Evolutionary conservation across 2,888 invertebrate species (phyloP), one percentile per base, ranked within the genome.

Genomic region (Acleris sparsana): DNA sequence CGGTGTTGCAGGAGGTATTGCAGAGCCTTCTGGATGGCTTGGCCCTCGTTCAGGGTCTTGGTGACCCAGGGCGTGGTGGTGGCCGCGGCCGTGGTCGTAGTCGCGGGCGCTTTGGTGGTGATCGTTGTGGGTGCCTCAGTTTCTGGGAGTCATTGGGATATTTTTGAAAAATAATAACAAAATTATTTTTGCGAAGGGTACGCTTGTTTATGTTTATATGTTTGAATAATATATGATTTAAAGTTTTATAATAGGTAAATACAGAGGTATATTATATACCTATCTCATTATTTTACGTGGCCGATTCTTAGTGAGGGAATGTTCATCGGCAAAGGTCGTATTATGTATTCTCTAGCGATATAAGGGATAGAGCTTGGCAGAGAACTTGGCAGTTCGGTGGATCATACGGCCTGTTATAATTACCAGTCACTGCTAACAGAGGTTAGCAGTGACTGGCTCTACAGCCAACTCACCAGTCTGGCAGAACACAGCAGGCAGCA

Each of bases 1-100:
- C 97, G 93, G 75, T 96, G 96, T 73, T 94, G 94, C 79, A 95
- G 93, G 22, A 97, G 87, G 94, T 96, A 97, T 72, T 95, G 94
- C 65, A 96, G 86, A 1, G 97, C 97, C 74, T 94, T 94, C 77
- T 94, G 94, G 67, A 95, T 92, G 62, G 95, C 94, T 71, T 93
- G 93, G 0, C 94, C 94, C 71, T 93, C 91, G 75, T 89, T 89
- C 75, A 91, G 73, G 2, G 89, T 87, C 73, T 90, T 90, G 2
- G 83, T 77, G 75, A 89, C 90, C 90, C 90, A 90, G 0, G 84
- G 76, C 0, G 84, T 80, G 39, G 86, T 86, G 44, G 88, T 83
- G 16, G 88, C 80, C 0, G 86, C 77, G 3, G 77, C 68, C 1
- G 79, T 74, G 2, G 86, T 76, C 2, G 84, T 83, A 1, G 83